These are phyloP conservation scores for Megaptera novaeangliae DNA, from an alignment of 2,113 vertebrate genomes.

Conservation along the genomic window DNA sequence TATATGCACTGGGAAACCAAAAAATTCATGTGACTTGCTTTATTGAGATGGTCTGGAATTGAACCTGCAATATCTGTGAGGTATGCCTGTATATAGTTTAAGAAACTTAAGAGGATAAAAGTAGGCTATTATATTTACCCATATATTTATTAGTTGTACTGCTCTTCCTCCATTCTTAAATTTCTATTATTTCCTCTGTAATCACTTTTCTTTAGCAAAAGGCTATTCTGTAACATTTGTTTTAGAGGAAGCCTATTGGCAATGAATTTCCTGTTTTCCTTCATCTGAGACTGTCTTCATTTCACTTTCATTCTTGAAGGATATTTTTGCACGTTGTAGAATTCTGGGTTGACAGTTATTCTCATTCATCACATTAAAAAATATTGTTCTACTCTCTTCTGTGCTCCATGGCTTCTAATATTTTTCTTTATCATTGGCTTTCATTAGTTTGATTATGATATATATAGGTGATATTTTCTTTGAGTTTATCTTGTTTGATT, in stretches of 20 bases:
- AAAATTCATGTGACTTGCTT: background rate
- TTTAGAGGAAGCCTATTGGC: background rate
- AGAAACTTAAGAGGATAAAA: background rate
- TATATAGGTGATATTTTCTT: background rate
- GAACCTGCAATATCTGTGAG: background rate
- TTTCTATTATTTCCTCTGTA: background rate
- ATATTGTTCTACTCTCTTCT: background rate
- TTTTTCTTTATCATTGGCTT: background rate
- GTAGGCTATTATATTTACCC: background rate
- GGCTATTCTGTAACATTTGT: background rate
- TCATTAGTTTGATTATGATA: background rate
- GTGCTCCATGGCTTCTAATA: background rate
- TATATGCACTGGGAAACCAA: background rate
- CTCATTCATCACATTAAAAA: background rate
- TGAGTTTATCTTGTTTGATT: background rate
- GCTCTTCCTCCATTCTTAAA: background rate
- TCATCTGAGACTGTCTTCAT: background rate
- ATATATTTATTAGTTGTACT: background rate
- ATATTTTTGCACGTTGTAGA: background rate
- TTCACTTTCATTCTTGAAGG: background rate
- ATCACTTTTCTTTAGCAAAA: background rate
- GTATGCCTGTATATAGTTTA: background rate
- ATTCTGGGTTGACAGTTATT: background rate
- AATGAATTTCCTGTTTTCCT: background rate
- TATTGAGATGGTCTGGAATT: background rate